phyloP scores from a whole-genome alignment of 1,140 invertebrate genomes.

The Telenomus remus region DNA sequence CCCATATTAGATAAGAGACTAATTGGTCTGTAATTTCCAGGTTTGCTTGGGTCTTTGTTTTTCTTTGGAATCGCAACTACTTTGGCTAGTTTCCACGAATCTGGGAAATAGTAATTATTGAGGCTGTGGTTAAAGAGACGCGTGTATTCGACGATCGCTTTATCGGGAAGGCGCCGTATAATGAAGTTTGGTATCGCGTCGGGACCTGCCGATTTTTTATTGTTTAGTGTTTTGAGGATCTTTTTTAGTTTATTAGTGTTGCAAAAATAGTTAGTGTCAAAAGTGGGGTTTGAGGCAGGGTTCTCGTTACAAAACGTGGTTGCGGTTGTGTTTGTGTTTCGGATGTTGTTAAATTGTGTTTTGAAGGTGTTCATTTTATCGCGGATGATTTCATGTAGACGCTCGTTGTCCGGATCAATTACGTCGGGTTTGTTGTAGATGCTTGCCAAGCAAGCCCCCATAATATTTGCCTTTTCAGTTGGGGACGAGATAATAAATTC shows the following conservation, averaged over 20 bases:
- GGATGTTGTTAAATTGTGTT: too few relatives aligned
- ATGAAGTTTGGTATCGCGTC: constrained; percentile 31
- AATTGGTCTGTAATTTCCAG: not conserved
- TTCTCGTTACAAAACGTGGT: not conserved
- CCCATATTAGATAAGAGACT: not conserved
- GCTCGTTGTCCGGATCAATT: too few relatives aligned
- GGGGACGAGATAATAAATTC: too few relatives aligned
- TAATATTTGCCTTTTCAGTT: too few relatives aligned
- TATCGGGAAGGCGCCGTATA: constrained; percentile 16
- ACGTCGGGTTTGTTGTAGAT: too few relatives aligned
- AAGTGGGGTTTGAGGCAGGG: not conserved
- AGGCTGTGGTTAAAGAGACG: constrained; percentile 26
- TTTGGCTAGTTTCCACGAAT: constrained; percentile 32
- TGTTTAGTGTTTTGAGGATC: constrained; percentile 12
- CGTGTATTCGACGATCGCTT: not conserved
- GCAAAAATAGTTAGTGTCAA: not conserved
- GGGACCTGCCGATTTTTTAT: constrained; percentile 16
- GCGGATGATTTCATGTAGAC: too few relatives aligned
- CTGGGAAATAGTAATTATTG: constrained; percentile 18
- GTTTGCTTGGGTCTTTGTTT: constrained; percentile 4
- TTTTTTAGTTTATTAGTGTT: not conserved
- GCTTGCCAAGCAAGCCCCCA: too few relatives aligned
- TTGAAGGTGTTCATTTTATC: too few relatives aligned
- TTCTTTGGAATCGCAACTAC: constrained; percentile 33
- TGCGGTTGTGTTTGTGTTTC: too few relatives aligned